Base-by-base conservation (phyloP, 2,797 vertebrate genomes). In the Babyrousa celebensis region DNA sequence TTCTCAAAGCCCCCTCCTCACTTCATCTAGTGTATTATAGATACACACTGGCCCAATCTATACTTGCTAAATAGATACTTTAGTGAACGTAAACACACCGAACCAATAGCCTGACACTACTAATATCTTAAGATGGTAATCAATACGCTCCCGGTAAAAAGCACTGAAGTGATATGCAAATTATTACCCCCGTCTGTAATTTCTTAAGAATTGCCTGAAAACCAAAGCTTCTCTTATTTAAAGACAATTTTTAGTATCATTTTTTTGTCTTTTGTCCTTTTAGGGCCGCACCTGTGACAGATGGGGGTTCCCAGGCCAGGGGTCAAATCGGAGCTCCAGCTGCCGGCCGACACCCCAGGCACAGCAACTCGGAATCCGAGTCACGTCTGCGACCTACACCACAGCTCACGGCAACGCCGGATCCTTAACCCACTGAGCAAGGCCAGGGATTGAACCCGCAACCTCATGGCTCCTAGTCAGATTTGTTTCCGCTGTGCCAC, bases 241-340 rank as follows among this genome's bases (percentile, higher is more conserved):
- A 98, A 98, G 97, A 91, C 96, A 97, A 94, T 98, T 97, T 97
- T 97, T 36, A 36, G 36, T 36, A 36, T 36, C 36, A 36, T 36
- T 36, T 36, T 36, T 36, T 36, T 36, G 36, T 36, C 36, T 36
- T 36, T 36, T 36, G 36, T 36, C 36, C 36, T 36, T 36, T 36
- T 36, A 36, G 36, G 36, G 36, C 36, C 36, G 36, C 36, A 36
- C 36, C 36, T 36, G 36, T 36, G 36, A 4, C 36, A 36, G 36
- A 36, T 36, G 36, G 36, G 36, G 36, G 36, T 36, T 36, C 36
- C 36, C 36, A 36, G 36, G 36, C 36, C 36, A 36, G 36, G 36
- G 36, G 36, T 36, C 36, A 36, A 36, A 36, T 3, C 3, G 36
- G 36, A 36, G 36, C 36, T 36, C 36, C 36, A 36, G 36, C 36